Base-by-base conservation (phyloP, 2,797 vertebrate species). In the Fistularia tabacaria region DNA sequence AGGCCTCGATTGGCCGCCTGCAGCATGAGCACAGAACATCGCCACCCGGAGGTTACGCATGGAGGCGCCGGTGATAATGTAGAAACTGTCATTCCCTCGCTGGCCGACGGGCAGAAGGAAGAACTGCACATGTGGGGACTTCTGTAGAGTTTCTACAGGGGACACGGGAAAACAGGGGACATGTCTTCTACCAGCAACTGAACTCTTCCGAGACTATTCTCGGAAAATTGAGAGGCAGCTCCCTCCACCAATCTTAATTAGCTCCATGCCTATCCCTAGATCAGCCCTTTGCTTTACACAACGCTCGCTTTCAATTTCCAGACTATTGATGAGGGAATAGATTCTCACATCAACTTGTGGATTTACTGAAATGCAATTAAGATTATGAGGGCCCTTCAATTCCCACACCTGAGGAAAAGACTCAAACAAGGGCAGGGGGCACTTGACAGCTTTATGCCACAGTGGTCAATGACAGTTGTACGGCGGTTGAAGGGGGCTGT, bases 291-390 rank as follows among this genome's bases (percentile, higher is more conserved):
- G 25, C 25, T 25, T 25, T 5, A 25, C 15, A 51, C 57, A 7
- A 40, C n/a, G 50, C 62, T 49, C 59, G 51, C 59, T 49, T 57
- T 66, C 59, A 56, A 51, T 60, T 64, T 58, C 53, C 60, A 14
- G 46, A 37, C 10, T 14, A 56, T 49, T 58, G 56, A 64, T 36
- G 41, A 14, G 25, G 49, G 57, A 56, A 71, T 62, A 44, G 38
- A 68, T 67, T 43, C 41, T 59, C 54, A 46, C 46, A 42, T 43
- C 57, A 49, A 43, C 59, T 58, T 6, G 36, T 44, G 48, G 59
- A 76, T 57, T 73, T 73, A 61, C 55, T 62, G 57, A 73, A 72
- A 65, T 25, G 42, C 64, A 71, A 73, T 77, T 76, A 75, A 65
- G 48, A 52, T 59, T 66, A 59, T 53, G 62, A 67, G 61, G 10